Base-by-base conservation (phyloP, 2,888 invertebrate species). In the Scelioninae gen. 2 region DNA sequence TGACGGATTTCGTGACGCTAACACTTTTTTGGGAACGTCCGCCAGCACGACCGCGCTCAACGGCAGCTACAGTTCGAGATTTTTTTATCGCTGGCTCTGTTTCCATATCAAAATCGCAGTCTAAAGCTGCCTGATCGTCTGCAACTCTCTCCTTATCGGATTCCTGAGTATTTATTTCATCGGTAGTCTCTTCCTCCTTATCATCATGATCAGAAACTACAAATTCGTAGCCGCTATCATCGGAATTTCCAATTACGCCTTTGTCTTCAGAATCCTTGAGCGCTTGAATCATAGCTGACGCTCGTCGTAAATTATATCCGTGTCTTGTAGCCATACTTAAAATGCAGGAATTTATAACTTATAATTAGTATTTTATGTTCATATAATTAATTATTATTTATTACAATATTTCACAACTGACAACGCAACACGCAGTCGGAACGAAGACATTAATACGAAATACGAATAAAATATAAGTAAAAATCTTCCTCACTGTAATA, bases 351-450 rank as follows among this genome's bases (percentile, higher is more conserved):
- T 39, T 39, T 39, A 39, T 39, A 13, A 39, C 6, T 25, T 25
- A 25, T 25, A 25, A 25, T 25, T 25, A 25, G 6, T 25, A 25
- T 25, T 25, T 25, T 25, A 25, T 25, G 2, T 33, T 9, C n/a
- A 33, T 33, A 9, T 33, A 33, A 10, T 33, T 33, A 33, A 4
- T 33, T 33, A 33, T 33, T n/a, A n/a, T n/a, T n/a, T n/a, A n/a
- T n/a, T n/a, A n/a, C n/a, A n/a, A n/a, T n/a, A n/a, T n/a, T n/a
- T n/a, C n/a, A n/a, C n/a, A n/a, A n/a, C n/a, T 33, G 2, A 10
- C 33, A 33, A 33, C 33, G 33, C 33, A n/a, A n/a, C 33, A 33
- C 33, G 25, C n/a, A n/a, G 33, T 33, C 33, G n/a, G 33, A 33
- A 33, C 10, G n/a, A 15, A 39, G 15, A 13, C 39, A 39, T 3